These are phyloP conservation scores for Dreissena polymorpha DNA, from an alignment of 1,140 invertebrate genomes.

Conservation along the genomic window DNA sequence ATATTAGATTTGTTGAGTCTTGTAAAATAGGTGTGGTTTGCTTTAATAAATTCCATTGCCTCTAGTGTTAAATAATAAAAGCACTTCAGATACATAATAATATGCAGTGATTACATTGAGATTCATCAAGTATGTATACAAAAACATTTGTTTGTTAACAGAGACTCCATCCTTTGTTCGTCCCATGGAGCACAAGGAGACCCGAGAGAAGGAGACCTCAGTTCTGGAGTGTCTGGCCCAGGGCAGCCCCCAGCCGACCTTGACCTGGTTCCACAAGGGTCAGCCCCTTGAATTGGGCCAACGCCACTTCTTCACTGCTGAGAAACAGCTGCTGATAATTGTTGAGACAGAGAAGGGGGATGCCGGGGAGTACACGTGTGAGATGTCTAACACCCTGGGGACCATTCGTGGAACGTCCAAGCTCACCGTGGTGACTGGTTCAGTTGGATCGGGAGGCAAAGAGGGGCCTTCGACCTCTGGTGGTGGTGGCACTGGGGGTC, in stretches of 20 bases:
- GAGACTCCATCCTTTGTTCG: constrained; percentile 92
- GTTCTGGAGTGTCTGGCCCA: constrained; percentile 93
- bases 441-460: not conserved
- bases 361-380: constrained; percentile 92
- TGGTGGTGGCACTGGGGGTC: constrained; percentile 27
- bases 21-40: no score
- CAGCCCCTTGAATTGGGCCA: constrained; percentile 84
- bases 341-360: constrained; percentile 88
- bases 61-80: no score
- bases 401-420: constrained; percentile 82
- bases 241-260: constrained; percentile 91
- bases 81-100: no score
- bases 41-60: no score
- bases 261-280: constrained; percentile 95
- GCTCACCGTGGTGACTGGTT: constrained; percentile 80
- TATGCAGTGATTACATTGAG: no score
- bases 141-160: constrained; percentile 69
- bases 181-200: constrained; percentile 91
- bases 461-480: constrained; percentile 25
- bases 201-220: constrained; percentile 87
- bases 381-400: constrained; percentile 87
- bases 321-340: constrained; percentile 93
- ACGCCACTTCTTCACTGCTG: constrained; percentile 90
- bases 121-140: no score
- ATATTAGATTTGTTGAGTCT: no score